Evolutionary conservation across 53 echinoderm and acorn worm genomes (phyloP).

Genomic region (Pentamera pediparva): DNA sequence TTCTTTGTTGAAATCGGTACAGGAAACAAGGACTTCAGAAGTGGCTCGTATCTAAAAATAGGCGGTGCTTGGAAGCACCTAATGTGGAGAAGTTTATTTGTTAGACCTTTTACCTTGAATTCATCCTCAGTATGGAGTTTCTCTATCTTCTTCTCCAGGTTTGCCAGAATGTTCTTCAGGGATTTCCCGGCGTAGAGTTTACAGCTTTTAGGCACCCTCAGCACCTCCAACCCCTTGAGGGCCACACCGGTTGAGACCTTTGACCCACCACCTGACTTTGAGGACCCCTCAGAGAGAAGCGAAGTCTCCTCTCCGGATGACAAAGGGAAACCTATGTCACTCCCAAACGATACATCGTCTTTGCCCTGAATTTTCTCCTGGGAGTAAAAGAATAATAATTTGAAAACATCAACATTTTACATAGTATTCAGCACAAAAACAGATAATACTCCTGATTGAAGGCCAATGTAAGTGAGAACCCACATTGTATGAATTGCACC

Average conservation of each 20-base stretch:
- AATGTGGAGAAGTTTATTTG: too few relatives aligned
- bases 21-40: too few relatives aligned
- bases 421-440: too few relatives aligned
- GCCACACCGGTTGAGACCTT: background rate
- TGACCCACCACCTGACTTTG: too few relatives aligned
- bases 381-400: background rate
- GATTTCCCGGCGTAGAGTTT: constrained; percentile 61
- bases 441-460: too few relatives aligned
- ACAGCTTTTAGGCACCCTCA: constrained; percentile 38
- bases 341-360: constrained; percentile 3
- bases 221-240: constrained; percentile 36
- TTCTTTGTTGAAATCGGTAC: too few relatives aligned
- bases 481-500: too few relatives aligned
- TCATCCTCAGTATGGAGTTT: constrained; percentile 91
- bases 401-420: too few relatives aligned
- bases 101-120: constrained; percentile 61
- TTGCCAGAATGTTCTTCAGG: constrained; percentile 46
- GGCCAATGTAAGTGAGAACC: too few relatives aligned
- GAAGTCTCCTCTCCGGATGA: constrained; percentile 1
- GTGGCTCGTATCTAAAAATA: too few relatives aligned
- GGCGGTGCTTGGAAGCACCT: too few relatives aligned
- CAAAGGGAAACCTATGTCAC: constrained; percentile 1
- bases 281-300: background rate
- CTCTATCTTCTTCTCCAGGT: constrained; percentile 86
- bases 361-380: constrained; percentile 21